phyloP scores from a whole-genome alignment of 2,797 vertebrate species.

The Monodelphis domestica region DNA sequence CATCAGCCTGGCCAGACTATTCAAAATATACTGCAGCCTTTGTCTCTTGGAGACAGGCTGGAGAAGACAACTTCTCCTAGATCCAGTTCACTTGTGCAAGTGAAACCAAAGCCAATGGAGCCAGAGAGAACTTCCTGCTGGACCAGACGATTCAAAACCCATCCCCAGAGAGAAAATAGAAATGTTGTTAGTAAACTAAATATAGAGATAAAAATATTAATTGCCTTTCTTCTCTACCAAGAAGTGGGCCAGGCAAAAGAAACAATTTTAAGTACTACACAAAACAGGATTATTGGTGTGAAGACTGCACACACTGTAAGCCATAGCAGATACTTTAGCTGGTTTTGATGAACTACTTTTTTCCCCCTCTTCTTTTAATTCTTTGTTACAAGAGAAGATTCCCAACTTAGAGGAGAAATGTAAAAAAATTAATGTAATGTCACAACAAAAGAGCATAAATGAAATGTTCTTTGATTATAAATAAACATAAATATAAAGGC shows the following conservation, averaged over 20 bases:
- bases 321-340: background rate
- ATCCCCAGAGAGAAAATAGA: background rate
- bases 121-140: background rate
- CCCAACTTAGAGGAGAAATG: background rate
- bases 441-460: background rate
- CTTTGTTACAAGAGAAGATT: background rate
- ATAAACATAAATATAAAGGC: background rate
- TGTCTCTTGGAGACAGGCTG: too few relatives aligned
- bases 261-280: too few relatives aligned
- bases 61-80: background rate
- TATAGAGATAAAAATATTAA: background rate
- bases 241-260: background rate
- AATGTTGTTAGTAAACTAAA: background rate
- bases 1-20: background rate
- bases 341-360: background rate
- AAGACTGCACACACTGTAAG: background rate
- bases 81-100: background rate
- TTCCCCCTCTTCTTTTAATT: background rate
- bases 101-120: background rate
- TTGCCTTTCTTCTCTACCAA: background rate
- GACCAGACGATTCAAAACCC: background rate
- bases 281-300: background rate
- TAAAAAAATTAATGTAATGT: background rate
- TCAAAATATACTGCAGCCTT: background rate
- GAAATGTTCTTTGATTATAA: background rate